phyloP scores from a whole-genome alignment of 2,888 invertebrate genomes.

The Dinocampus coccinellae region DNA sequence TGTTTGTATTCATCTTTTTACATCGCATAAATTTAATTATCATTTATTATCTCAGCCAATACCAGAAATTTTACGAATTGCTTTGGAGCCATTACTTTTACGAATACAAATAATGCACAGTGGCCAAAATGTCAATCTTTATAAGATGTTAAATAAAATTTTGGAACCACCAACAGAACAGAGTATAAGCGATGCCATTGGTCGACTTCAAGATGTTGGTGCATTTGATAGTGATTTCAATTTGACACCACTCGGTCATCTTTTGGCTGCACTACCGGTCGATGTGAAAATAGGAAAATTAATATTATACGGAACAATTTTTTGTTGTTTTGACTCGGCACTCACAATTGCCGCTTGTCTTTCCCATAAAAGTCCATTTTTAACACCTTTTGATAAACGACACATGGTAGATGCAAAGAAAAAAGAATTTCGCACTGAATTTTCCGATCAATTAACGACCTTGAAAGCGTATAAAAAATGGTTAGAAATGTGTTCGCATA shows the following conservation, averaged over 20 bases:
- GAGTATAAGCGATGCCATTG: slow-evolving; percentile 78
- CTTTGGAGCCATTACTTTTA: slow-evolving; percentile 85
- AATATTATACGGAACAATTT: slow-evolving; percentile 91
- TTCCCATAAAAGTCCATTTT: slow-evolving; percentile 84
- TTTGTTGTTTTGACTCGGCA: slow-evolving; percentile 92
- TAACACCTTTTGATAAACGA: slow-evolving; percentile 81
- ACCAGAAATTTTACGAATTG: slow-evolving; percentile 91
- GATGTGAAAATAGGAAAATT: slow-evolving; percentile 94
- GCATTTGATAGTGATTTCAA: slow-evolving; percentile 82
- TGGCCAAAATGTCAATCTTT: slow-evolving; percentile 66
- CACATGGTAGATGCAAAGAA: slow-evolving; percentile 80
- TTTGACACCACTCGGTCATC: slow-evolving; percentile 88
- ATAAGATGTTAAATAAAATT: slow-evolving; percentile 74
- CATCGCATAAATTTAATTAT: slow-evolving; percentile 77
- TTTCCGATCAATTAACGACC: slow-evolving; percentile 91
- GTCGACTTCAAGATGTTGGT: slow-evolving; percentile 81
- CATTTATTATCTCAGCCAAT: slow-evolving; percentile 81
- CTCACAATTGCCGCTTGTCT: slow-evolving; percentile 90
- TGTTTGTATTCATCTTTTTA: slow-evolving; percentile 88
- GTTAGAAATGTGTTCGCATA: slow-evolving; percentile 77
- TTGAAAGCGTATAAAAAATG: slow-evolving; percentile 90
- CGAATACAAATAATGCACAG: slow-evolving; percentile 80
- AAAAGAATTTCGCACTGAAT: slow-evolving; percentile 81
- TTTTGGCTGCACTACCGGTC: slow-evolving; percentile 89
- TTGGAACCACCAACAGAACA: slow-evolving; percentile 81